A percentile compares a stretch with the other conserved stretches of the same genome.
Conservation (phyloP, 2,888 invertebrate species). For the Melieria picta region DNA sequence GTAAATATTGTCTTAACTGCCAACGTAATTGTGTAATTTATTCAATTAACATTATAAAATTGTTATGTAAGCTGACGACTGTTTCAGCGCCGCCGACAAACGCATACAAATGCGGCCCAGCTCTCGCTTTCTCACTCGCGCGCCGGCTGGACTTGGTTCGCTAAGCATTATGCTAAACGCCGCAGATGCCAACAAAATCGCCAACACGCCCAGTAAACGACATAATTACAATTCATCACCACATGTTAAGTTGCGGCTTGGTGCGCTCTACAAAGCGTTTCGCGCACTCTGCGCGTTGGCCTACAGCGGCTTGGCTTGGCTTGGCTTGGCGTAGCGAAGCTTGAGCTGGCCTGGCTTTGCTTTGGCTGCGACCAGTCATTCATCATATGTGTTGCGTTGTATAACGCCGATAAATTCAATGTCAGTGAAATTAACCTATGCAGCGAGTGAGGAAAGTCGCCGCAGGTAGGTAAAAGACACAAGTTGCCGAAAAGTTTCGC, state of each 20-base stretch:
- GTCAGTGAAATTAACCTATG: slow-evolving; percentile 42
- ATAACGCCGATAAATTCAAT: slow-evolving; percentile 40
- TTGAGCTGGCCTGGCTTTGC: not conserved
- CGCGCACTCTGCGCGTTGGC: not conserved
- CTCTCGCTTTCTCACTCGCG: too few species aligned
- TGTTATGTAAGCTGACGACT: slow-evolving; percentile 12
- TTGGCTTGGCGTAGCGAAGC: not conserved
- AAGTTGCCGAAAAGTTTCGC: not conserved
- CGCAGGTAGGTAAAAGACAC: not conserved
- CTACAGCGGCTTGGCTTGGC: not conserved
- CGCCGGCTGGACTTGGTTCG: too few species aligned
- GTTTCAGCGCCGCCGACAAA: not conserved
- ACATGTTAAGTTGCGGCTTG: slow-evolving; percentile 24
- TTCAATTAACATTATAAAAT: slow-evolving; percentile 21
- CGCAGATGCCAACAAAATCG: slow-evolving; percentile 33
- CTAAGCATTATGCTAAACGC: slow-evolving; percentile 18
- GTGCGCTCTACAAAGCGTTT: not conserved
- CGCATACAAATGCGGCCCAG: too few species aligned
- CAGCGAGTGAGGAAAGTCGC: not conserved
- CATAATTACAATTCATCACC: slow-evolving; percentile 47
- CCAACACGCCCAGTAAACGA: slow-evolving; percentile 45
- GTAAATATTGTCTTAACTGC: not conserved
- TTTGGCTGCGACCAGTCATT: not conserved
- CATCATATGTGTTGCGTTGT: slow-evolving; percentile 14
- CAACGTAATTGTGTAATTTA: slow-evolving; percentile 14